These are phyloP conservation scores for Mnemiopsis leidyi DNA, from an alignment of 37 sponge, comb jelly and placozoan species.

Conservation along the genomic window DNA sequence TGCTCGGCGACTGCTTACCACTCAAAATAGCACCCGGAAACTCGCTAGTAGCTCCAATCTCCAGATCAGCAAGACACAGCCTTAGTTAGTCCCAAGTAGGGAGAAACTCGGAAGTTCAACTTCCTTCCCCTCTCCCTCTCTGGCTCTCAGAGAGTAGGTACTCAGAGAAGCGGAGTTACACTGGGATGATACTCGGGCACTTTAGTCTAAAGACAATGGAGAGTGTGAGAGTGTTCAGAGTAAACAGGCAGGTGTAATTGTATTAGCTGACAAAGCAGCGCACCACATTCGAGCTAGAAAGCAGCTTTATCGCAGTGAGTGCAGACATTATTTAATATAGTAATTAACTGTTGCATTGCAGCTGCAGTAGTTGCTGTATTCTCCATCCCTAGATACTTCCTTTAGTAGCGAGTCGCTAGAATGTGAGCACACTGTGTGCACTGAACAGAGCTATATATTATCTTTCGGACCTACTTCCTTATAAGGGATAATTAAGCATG, in stretches of 20 bases:
- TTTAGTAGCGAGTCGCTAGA: neutral
- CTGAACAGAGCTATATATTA: neutral
- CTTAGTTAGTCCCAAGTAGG: too few species aligned
- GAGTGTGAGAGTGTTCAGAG: neutral
- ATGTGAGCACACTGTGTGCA: neutral
- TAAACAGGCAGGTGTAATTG: neutral
- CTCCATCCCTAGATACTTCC: neutral
- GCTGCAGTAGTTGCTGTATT: neutral
- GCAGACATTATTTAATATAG: neutral
- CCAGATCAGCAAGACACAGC: neutral
- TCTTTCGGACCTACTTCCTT: constrained; percentile 13
- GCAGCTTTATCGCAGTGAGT: neutral
- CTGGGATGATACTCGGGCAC: too few species aligned
- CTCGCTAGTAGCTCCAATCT: neutral
- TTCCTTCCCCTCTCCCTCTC: too few species aligned
- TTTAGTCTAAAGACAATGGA: neutral
- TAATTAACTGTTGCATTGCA: neutral
- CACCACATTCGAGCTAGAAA: neutral
- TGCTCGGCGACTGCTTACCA: neutral
- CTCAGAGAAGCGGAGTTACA: too few species aligned
- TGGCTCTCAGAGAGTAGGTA: neutral
- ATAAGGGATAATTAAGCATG: constrained; percentile 16
- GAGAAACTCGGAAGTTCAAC: too few species aligned
- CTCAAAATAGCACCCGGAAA: neutral
- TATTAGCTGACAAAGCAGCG: neutral